Evolutionary conservation across 2,888 invertebrate genomes (phyloP).

Genomic region (Leucoptera coffeella): DNA sequence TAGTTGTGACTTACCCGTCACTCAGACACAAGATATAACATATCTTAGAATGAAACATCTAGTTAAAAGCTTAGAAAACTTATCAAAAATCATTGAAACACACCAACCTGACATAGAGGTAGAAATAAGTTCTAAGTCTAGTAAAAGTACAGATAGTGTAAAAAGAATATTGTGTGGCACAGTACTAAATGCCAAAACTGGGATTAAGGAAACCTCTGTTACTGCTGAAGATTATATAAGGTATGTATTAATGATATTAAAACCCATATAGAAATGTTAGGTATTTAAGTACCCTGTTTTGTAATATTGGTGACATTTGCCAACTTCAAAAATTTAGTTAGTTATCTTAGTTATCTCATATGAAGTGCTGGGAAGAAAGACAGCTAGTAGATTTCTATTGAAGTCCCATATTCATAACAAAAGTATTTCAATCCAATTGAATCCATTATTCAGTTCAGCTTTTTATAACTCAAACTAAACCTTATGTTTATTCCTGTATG

Average conservation of each 20-base stretch:
- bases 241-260: too few relatives aligned
- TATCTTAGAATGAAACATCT: constrained; percentile 22
- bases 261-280: too few relatives aligned
- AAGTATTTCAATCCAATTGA: too few relatives aligned
- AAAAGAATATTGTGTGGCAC: constrained; percentile 47
- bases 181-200: constrained; percentile 52
- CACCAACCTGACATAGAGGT: constrained; percentile 12
- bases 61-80: constrained; percentile 17
- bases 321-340: too few relatives aligned
- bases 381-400: too few relatives aligned
- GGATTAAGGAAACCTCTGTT: constrained; percentile 40
- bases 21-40: constrained; percentile 14
- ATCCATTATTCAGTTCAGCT: too few relatives aligned
- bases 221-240: constrained; percentile 45
- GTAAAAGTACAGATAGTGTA: constrained; percentile 10
- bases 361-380: too few relatives aligned
- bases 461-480: too few relatives aligned
- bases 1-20: constrained; percentile 13
- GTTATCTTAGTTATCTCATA: too few relatives aligned
- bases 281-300: too few relatives aligned
- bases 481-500: constrained; percentile 4
- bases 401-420: too few relatives aligned
- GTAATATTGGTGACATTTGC: too few relatives aligned
- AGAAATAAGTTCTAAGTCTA: constrained; percentile 31
- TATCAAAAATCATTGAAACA: constrained; percentile 13